Evolutionary conservation across 2,113 vertebrate genomes (phyloP).

Genomic region (Stomatorhinus ivindoensis): DNA sequence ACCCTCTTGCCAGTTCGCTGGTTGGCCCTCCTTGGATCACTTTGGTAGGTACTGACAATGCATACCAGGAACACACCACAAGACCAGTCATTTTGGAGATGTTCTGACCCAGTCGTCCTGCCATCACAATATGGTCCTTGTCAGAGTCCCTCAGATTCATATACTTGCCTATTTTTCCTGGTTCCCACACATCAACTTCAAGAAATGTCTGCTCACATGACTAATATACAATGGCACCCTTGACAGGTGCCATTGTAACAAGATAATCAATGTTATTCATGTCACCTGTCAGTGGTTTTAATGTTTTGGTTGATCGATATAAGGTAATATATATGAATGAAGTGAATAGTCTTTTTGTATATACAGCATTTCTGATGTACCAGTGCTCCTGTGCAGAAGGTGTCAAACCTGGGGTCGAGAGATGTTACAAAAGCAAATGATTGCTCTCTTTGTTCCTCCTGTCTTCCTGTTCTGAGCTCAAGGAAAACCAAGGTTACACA

Average conservation of each 20-base stretch:
- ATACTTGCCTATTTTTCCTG: not conserved
- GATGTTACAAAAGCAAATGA: not conserved
- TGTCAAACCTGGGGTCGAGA: not conserved
- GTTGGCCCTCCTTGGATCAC: not conserved
- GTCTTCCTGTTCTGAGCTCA: not conserved
- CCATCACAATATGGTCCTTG: not conserved
- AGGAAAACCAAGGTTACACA: not conserved
- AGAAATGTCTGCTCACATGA: not conserved
- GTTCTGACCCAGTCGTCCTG: not conserved
- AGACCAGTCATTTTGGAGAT: not conserved
- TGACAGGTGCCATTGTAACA: not conserved
- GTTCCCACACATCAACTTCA: not conserved
- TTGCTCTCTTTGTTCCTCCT: not conserved
- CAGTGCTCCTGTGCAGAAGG: not conserved
- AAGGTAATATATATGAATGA: not conserved
- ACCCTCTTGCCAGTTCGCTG: not conserved
- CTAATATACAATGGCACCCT: not conserved
- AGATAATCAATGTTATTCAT: not conserved
- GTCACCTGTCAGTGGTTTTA: not conserved
- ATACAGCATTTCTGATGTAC: not conserved
- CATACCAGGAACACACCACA: not conserved
- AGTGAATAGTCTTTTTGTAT: not conserved
- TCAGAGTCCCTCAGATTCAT: not conserved
- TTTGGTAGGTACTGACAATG: not conserved
- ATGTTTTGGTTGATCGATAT: not conserved